Conservation (phyloP, 1,140 invertebrate species). For the Thereuonema tuberculata region DNA sequence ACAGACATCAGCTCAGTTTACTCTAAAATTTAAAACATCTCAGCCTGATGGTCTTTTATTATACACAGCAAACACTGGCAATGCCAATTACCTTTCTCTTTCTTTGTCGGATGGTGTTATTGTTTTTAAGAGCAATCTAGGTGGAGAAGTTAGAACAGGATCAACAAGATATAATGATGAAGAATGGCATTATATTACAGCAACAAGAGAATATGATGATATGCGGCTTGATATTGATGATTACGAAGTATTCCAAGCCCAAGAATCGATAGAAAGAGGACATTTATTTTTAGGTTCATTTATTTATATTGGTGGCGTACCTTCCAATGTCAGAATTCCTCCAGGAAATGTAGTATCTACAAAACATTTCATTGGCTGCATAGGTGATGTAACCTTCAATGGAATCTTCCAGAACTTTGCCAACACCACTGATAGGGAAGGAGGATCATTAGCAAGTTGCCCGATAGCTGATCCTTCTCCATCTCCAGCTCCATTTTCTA, state of each 20-base stretch:
- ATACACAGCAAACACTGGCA: conserved; percentile 49
- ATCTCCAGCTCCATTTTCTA: conserved; percentile 13
- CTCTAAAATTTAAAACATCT: conserved; percentile 78
- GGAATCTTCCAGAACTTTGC: conserved; percentile 67
- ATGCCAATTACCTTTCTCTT: conserved; percentile 47
- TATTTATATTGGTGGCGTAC: conserved; percentile 74
- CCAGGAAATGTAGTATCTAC: conserved; percentile 28
- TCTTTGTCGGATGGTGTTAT: conserved; percentile 52
- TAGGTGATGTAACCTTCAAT: conserved; percentile 74
- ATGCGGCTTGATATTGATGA: conserved; percentile 70
- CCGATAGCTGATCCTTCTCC: conserved; percentile 21
- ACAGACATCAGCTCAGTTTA: conserved; percentile 43
- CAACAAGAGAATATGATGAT: conserved; percentile 46
- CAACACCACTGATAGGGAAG: conserved; percentile 44
- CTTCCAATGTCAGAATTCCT: conserved; percentile 39
- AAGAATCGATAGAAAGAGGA: conserved; percentile 23
- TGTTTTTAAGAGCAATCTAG: conserved; percentile 40
- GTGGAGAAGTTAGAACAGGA: conserved; percentile 39
- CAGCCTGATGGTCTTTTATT: conserved; percentile 59
- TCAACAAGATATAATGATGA: conserved; percentile 63
- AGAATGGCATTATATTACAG: conserved; percentile 83
- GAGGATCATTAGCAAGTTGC: conserved; percentile 54
- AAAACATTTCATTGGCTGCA: conserved; percentile 58
- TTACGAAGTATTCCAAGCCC: conserved; percentile 30
- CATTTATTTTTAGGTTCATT: conserved; percentile 30